Percentiles rank a stretch among this genome's conserved stretches.
Evolutionary conservation across 2,113 vertebrate genomes (phyloP).

Genomic region (Apodemus sylvaticus): DNA sequence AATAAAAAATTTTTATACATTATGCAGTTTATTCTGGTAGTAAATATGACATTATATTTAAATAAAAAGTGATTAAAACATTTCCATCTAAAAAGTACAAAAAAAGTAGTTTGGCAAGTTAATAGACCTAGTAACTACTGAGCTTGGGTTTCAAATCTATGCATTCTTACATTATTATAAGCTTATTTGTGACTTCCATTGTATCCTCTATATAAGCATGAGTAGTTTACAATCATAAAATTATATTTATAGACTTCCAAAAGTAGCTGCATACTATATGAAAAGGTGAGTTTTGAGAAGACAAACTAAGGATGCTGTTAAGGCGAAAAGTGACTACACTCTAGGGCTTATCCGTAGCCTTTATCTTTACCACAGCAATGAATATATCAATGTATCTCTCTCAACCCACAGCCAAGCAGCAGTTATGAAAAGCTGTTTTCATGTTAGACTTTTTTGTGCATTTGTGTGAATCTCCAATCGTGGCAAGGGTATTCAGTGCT

Average conservation of each 20-base stretch:
- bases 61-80: not conserved
- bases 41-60: not conserved
- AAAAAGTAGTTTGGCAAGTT: not conserved
- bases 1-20: not conserved
- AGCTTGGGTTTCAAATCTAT: not conserved
- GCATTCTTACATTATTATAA: not conserved
- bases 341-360: too few species aligned
- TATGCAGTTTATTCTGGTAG: not conserved
- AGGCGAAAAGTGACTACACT: too few species aligned
- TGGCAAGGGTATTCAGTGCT: not conserved
- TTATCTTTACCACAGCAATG: not conserved
- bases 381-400: not conserved
- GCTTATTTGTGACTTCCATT: not conserved
- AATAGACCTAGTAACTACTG: not conserved
- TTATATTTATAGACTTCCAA: not conserved
- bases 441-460: not conserved
- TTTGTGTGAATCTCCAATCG: not conserved
- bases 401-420: not conserved
- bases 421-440: not conserved
- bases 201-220: not conserved
- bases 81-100: not conserved
- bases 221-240: not conserved
- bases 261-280: not conserved
- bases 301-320: not conserved
- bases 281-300: not conserved